Conservation (phyloP, 2,113 vertebrate species). For the Colius striatus region DNA sequence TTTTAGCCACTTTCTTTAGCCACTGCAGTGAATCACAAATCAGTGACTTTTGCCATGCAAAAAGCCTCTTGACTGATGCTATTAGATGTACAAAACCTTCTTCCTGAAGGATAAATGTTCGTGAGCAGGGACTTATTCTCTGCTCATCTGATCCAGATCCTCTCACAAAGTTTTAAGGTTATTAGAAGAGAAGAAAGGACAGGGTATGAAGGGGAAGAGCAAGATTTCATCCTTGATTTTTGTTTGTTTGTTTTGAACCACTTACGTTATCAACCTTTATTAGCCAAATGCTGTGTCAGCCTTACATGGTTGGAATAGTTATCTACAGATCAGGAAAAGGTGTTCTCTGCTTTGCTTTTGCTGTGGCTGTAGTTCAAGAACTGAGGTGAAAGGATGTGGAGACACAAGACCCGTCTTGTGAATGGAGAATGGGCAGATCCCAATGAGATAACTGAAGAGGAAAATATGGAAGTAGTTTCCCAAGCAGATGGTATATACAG, state of each 20-base stretch:
- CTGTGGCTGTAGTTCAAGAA: not conserved
- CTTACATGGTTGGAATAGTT: not conserved
- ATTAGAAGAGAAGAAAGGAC: not conserved
- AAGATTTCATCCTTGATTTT: accelerated
- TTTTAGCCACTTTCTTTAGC: not conserved
- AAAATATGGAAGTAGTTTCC: not conserved
- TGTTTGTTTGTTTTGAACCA: not conserved
- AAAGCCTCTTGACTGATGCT: not conserved
- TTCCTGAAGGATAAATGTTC: not conserved
- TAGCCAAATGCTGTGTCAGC: not conserved
- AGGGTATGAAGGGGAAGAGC: not conserved
- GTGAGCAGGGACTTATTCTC: not conserved
- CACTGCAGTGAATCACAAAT: not conserved
- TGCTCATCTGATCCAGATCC: not conserved
- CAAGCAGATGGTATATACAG: not conserved
- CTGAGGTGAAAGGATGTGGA: not conserved
- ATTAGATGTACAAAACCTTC: not conserved
- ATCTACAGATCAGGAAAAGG: not conserved
- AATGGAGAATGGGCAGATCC: not conserved
- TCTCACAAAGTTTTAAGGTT: not conserved
- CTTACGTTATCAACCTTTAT: not conserved
- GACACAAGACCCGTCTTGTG: not conserved
- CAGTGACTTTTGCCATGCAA: not conserved
- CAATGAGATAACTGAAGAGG: not conserved
- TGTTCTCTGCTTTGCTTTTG: not conserved